Conservation (phyloP, 2,113 vertebrate genomes). For the Dasypus novemcinctus region DNA sequence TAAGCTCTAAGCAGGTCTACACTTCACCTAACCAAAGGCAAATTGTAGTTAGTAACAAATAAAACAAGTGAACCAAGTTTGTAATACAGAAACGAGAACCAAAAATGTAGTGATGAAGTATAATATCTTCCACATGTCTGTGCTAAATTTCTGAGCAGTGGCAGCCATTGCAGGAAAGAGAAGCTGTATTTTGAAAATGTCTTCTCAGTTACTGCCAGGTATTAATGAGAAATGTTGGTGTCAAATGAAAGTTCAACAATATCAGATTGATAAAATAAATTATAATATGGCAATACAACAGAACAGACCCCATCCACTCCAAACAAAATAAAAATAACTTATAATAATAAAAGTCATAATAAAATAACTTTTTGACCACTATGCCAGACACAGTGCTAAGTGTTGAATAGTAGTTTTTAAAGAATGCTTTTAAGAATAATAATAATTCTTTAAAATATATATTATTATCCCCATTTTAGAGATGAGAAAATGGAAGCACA, state of each 20-base stretch:
- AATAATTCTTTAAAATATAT: neutral
- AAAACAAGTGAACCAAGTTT: neutral
- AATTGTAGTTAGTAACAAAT: neutral
- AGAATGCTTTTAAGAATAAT: neutral
- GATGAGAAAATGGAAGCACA: neutral
- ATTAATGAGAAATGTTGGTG: neutral
- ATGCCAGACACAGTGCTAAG: neutral
- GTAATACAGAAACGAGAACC: neutral
- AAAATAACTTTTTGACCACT: neutral
- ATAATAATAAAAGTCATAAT: too few relatives aligned
- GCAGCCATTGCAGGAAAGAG: neutral
- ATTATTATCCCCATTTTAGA: slow-evolving; percentile 4
- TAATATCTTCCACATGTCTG: rapidly evolving
- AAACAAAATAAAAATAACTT: too few relatives aligned
- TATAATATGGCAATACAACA: neutral
- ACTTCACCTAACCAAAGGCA: neutral
- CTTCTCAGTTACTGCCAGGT: neutral
- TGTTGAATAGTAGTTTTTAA: neutral
- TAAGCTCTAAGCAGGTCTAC: neutral
- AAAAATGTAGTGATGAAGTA: neutral
- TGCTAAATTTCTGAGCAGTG: neutral
- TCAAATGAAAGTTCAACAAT: neutral
- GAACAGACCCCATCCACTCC: neutral
- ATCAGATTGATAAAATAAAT: neutral
- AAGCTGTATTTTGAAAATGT: neutral